Base-by-base conservation (phyloP, 2,113 vertebrate genomes). In the Saccopteryx leptura region DNA sequence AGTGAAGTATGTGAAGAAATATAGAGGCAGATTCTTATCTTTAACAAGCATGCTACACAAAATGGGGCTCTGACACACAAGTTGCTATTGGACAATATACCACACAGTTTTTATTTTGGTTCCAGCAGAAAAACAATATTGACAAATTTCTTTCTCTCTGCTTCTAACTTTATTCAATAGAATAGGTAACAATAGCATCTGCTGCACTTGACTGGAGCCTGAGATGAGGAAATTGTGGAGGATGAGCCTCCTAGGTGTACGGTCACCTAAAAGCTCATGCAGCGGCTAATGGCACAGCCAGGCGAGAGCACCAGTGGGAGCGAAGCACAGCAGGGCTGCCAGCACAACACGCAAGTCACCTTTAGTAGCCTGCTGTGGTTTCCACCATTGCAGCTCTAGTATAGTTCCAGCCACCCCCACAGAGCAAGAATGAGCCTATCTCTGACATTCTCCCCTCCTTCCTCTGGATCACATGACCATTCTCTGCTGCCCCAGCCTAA, bases 1-100 rank as follows among this genome's bases (percentile, higher is more conserved):
- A n/a, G n/a, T n/a, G n/a, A n/a, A n/a, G 95, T 79, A 80, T 63
- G 92, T 83, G 94, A 86, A 89, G 82, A 97, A 94, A 97, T 50
- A 71, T 9, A 76, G 54, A 84, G 82, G 56, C 74, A 89, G 89
- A 94, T 71, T 93, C 92, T 82, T 76, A 80, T 76, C 86, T 81
- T 78, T 52, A 39, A n/a, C 24, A 92, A 85, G 11, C 15, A 10
- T 65, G 39, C 75, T 75, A 80, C 46, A 87, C 69, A 76, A 90
- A 97, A 93, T 24, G 82, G 71, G 74, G 28, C 65, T 74, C 56
- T 96, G 90, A 74, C 72, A 86, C 75, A 50, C 17, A 83, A 72
- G 17, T 60, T 95, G 61, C 87, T 66, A 31, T 50, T 28, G 54
- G 80, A 94, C 88, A 91, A 72, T 94, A 65, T 46, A 61, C 69